phyloP scores from a whole-genome alignment of 2,888 invertebrate genomes.

The Idaea aversata region DNA sequence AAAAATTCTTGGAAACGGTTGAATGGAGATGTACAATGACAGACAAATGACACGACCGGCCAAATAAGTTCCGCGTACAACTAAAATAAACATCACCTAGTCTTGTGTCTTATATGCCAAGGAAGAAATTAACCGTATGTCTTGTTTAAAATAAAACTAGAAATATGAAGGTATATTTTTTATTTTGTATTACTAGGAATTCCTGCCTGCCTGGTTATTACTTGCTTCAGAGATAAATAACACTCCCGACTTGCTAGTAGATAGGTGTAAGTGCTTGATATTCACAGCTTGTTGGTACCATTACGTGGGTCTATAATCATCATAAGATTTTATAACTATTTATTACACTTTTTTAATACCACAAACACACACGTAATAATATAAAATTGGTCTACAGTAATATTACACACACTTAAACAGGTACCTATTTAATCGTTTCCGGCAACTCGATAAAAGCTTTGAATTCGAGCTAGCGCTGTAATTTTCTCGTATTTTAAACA shows the following conservation, averaged over 20 bases:
- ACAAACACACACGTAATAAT: not conserved
- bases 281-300: not conserved
- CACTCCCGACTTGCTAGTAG: too few relatives aligned
- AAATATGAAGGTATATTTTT: too few relatives aligned
- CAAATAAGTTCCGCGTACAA: constrained; percentile 15
- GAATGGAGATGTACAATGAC: constrained; percentile 6
- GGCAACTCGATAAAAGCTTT: not conserved
- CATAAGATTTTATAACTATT: not conserved
- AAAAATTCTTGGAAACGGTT: not conserved
- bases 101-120: constrained; percentile 1
- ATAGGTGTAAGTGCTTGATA: too few relatives aligned
- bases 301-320: not conserved
- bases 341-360: not conserved
- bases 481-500: not conserved
- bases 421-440: not conserved
- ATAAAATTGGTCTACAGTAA: not conserved
- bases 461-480: not conserved
- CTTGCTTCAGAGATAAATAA: too few relatives aligned
- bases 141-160: not conserved
- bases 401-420: not conserved
- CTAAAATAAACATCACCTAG: constrained; percentile 19
- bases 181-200: too few relatives aligned
- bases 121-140: not conserved
- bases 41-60: constrained; percentile 14
- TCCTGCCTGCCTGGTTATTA: too few relatives aligned